Percentiles rank a stretch among this genome's conserved stretches.
phyloP scores from a whole-genome alignment of 2,113 vertebrate species.

The Bos javanicus region DNA sequence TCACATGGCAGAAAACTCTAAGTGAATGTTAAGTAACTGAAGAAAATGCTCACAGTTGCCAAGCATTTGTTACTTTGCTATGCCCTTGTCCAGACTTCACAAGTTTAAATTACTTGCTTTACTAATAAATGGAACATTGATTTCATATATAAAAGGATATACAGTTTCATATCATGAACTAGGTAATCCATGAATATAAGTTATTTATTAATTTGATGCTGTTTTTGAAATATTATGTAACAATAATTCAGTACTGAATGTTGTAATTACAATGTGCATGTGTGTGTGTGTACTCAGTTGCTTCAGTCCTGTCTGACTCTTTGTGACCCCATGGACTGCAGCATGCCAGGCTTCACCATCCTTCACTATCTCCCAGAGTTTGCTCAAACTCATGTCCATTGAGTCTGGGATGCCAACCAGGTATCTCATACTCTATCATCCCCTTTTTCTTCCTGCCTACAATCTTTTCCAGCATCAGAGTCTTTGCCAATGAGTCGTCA shows the following conservation, averaged over 20 bases:
- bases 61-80: neutral
- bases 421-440: neutral
- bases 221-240: neutral
- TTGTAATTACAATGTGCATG: neutral
- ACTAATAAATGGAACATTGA: neutral
- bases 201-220: neutral
- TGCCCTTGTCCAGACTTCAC: neutral
- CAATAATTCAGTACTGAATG: neutral
- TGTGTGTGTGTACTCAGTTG: neutral
- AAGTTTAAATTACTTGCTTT: neutral
- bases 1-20: neutral
- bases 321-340: neutral
- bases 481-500: neutral
- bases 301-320: neutral
- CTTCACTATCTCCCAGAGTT: neutral
- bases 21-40: neutral
- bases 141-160: neutral
- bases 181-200: neutral
- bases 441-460: neutral
- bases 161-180: neutral
- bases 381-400: neutral
- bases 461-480: neutral
- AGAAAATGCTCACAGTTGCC: neutral
- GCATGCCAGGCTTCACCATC: neutral
- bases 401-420: neutral